Evolutionary conservation across 2,888 invertebrate species (phyloP), one percentile per base, ranked within the genome.

Genomic region (Rhamnusium bicolor): DNA sequence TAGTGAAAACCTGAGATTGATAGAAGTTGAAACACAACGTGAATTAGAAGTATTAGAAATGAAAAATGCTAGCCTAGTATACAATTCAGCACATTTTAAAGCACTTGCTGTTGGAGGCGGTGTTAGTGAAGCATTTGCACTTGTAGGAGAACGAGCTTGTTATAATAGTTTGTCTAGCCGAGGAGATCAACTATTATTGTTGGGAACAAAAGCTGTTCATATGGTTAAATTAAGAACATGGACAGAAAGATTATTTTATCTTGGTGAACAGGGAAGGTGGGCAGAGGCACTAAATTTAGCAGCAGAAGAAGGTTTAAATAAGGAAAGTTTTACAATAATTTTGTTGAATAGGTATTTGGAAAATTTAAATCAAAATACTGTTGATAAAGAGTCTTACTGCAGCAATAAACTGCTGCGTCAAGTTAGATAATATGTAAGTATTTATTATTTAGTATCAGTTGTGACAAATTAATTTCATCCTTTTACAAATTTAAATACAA

Each of bases 61-160:
- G 79, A 93, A 94, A 32, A 92, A 92, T 83, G 94, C 95, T 14
- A 93, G 95, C 49, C 90, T 97, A 49, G 95, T 96, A 0, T 97
- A 96, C 84, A 94, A 95, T 54, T 95, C 96, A 32, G 95, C 96
- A 53, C 96, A 95, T 87, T 96, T 95, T 85, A 92, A 97, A 89
- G 98, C 95, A 0, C 89, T 98, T 49, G 97, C 98, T 74, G 98
- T 98, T 0, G 99, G 99, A 5, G 98, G 98, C 0, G 97, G 97
- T 85, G 99, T 94, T 74, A 93, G 93, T 85, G 91, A 92, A 86
- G 95, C 95, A 10, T 91, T 96, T 91, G 94, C 94, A 0, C 87
- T 92, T 74, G 94, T 94, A 66, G 95, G 82, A 7, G 94, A 94
- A 87, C 89, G 92, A 76, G 94, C 94, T 0, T 94, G 94, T 84